Evolutionary conservation across 2,888 invertebrate species (phyloP).

Genomic region (Myathropa florea): DNA sequence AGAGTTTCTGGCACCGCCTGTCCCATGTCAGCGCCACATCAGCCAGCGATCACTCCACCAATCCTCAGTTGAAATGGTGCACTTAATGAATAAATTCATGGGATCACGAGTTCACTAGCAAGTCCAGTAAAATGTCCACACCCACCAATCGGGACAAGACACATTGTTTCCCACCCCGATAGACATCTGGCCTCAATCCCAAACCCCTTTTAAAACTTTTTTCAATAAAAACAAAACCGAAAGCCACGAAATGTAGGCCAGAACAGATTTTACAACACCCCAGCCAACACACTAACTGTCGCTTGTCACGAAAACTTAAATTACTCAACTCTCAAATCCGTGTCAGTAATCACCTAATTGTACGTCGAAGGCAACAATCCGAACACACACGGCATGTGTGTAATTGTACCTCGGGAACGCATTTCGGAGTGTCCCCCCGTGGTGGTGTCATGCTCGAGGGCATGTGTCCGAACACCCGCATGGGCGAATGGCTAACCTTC

Average conservation of each 20-base stretch:
- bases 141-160: background rate
- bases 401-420: conserved; percentile 16
- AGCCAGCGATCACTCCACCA: background rate
- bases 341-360: conserved; percentile 53
- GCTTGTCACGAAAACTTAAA: conserved; percentile 50
- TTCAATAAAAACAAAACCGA: background rate
- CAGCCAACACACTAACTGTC: background rate
- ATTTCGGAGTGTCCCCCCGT: background rate
- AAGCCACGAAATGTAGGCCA: background rate
- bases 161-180: background rate
- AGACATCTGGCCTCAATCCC: background rate
- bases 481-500: background rate
- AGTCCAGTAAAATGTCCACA: background rate
- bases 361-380: conserved; percentile 20
- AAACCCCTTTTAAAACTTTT: background rate
- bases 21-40: background rate
- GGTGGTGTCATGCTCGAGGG: background rate
- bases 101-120: background rate
- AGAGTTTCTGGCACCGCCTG: background rate
- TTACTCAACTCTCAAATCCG: conserved; percentile 50
- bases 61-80: background rate
- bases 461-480: background rate
- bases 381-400: conserved; percentile 1
- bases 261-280: background rate
- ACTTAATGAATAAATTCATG: background rate